Evolutionary conservation across 2,797 vertebrate species (phyloP), one percentile per base, ranked within the genome.

Genomic region (Telmatherina bonti): DNA sequence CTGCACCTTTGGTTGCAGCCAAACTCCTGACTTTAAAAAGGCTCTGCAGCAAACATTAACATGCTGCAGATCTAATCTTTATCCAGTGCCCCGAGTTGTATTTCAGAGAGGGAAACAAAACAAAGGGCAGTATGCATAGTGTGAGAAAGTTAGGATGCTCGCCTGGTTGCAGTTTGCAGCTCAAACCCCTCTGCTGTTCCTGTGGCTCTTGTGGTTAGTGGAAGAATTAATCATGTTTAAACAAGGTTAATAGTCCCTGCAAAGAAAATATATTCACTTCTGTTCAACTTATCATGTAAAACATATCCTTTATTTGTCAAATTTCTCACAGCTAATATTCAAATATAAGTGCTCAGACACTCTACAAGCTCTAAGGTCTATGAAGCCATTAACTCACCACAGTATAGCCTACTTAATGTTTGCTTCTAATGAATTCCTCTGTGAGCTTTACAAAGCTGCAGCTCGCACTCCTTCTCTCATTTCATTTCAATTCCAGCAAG

Each of bases 401-500:
- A 18, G 20, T 18, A 45, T 45, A 43, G 30, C 30, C 3, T 3
- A 31, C 20, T 11, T 43, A 60, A 73, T 38, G 35, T 41, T 41
- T 64, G 60, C 41, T 33, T 68, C 55, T 57, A 31, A 47, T 49
- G 59, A 77, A 61, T 20, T 69, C 24, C 67, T 41, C 55, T 66
- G 31, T 52, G n/a, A 76, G 26, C 27, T 10, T 10, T n/a, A 74
- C 7, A n/a, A n/a, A n/a, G n/a, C n/a, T n/a, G n/a, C n/a, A n/a
- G 41, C 74, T 57, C 67, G 31, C 15, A 71, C 62, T 47, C 83
- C 13, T 47, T 76, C 58, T 67, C 36, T 18, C 16, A 49, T 75
- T 54, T 65, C 43, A 53, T 82, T 71, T 83, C 52, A 30, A 53
- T 87, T 85, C 81, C 83, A 78, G 63, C 38, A 51, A 72, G 61